Conservation (phyloP, 2,113 vertebrate species). For the Galeopterus variegatus region DNA sequence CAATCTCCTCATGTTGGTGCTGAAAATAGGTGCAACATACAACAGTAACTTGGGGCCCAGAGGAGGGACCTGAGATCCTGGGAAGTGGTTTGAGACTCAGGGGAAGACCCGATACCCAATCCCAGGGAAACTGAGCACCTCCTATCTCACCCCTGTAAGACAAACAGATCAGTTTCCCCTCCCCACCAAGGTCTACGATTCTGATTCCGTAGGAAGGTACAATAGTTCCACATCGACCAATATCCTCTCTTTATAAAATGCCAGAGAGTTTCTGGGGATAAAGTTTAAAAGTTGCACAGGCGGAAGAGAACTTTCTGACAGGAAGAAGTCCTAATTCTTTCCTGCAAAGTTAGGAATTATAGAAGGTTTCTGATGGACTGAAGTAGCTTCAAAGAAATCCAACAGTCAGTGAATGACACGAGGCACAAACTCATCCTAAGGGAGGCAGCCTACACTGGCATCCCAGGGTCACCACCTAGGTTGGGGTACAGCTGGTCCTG, state of each 20-base stretch:
- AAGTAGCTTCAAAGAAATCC: background rate
- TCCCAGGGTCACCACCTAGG: background rate
- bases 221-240: background rate
- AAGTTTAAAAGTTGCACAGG: background rate
- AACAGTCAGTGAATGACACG: background rate
- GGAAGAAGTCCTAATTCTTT: background rate
- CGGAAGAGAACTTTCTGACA: background rate
- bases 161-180: fast-evolving
- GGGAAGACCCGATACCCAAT: no score
- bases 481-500: background rate
- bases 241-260: background rate
- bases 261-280: background rate
- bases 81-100: no score
- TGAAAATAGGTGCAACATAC: no score
- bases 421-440: background rate
- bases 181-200: background rate
- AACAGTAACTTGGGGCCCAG: no score
- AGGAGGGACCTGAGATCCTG: no score
- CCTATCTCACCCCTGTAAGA: background rate
- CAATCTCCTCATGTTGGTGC: no score
- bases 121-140: no score
- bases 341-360: background rate
- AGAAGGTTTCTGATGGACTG: background rate
- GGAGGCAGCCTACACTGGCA: background rate
- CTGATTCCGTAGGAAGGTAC: background rate